Conservation (phyloP, 2,888 invertebrate species). For the Phania funesta region DNA sequence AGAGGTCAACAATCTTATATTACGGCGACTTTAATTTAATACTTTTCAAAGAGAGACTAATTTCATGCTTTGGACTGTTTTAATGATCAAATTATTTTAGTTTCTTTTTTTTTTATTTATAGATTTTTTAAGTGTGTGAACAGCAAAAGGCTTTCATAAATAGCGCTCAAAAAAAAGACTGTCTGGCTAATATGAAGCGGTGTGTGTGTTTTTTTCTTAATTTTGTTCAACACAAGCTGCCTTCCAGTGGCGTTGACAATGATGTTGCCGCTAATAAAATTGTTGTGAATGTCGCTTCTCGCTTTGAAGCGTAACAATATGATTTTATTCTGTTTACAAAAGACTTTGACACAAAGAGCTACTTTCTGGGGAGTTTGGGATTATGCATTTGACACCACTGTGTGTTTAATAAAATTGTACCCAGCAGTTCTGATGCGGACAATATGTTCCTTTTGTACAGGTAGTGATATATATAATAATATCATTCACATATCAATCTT, state of each 20-base stretch:
- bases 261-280: conserved; percentile 18
- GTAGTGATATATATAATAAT: not conserved
- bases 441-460: not conserved
- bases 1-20: conserved; percentile 59
- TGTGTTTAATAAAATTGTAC: not conserved
- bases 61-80: conserved; percentile 43
- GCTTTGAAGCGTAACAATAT: conserved; percentile 47
- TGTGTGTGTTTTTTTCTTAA: not conserved
- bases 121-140: conserved; percentile 10
- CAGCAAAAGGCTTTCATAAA: not conserved
- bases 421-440: not conserved
- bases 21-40: conserved; percentile 45
- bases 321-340: conserved; percentile 13
- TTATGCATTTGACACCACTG: not conserved
- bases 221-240: not conserved
- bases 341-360: conserved; percentile 21
- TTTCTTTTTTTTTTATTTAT: not conserved
- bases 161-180: not conserved
- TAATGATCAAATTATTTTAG: conserved; percentile 43
- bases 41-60: conserved; percentile 46
- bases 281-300: conserved; percentile 8
- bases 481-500: too few species aligned
- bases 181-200: conserved; percentile 22
- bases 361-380: not conserved
- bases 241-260: conserved; percentile 9